Percentiles rank a stretch among this genome's conserved stretches.
Evolutionary conservation across 1,140 invertebrate species (phyloP).

Genomic region (Diploscapter pachys): DNA sequence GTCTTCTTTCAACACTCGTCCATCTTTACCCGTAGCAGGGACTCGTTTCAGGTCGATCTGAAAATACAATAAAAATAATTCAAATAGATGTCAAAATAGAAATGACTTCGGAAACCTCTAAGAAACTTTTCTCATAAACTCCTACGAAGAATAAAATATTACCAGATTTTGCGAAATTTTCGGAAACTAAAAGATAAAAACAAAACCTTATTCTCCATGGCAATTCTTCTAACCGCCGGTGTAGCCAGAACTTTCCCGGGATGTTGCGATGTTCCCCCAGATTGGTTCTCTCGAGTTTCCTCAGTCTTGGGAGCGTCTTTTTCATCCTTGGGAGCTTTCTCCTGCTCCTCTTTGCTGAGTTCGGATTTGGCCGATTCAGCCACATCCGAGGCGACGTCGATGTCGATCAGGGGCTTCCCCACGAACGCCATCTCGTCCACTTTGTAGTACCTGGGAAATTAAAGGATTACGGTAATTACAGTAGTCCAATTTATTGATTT

Average conservation of each 20-base stretch:
- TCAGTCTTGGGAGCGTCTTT: too few species aligned
- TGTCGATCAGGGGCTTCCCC: constrained; percentile 84
- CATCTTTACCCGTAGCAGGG: constrained; percentile 79
- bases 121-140: too few species aligned
- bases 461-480: too few species aligned
- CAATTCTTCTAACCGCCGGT: constrained; percentile 86
- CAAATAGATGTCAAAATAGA: too few species aligned
- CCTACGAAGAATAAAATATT: too few species aligned
- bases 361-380: constrained; percentile 13
- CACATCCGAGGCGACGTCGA: constrained; percentile 66
- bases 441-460: constrained; percentile 67
- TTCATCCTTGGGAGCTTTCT: constrained; percentile 14
- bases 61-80: constrained; percentile 14
- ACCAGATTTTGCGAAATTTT: background rate
- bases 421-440: constrained; percentile 84
- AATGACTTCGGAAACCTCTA: too few species aligned
- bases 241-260: constrained; percentile 75
- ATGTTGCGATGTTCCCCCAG: too few species aligned
- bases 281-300: too few species aligned
- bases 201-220: constrained; percentile 77
- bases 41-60: constrained; percentile 75
- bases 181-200: constrained; percentile 18
- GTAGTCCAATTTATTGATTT: too few species aligned
- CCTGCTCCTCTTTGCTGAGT: background rate
- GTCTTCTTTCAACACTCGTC: constrained; percentile 92